Evolutionary conservation across 2,888 invertebrate genomes (phyloP).

Genomic region (Ramazzottius varieornatus): DNA sequence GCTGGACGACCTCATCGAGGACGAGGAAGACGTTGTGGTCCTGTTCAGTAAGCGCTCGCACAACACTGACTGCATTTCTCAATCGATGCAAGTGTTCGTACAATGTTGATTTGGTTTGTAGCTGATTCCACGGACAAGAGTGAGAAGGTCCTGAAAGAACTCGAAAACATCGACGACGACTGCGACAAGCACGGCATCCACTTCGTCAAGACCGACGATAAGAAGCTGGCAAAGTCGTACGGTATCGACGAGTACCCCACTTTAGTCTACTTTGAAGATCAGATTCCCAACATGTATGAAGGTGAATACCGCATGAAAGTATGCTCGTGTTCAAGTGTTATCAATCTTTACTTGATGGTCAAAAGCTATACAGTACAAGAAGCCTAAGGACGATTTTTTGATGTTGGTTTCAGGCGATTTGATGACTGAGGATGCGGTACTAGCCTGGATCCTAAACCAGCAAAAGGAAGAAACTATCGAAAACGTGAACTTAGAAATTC

Average conservation of each 20-base stretch:
- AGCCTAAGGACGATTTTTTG: too few relatives aligned
- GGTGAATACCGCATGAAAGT: slow-evolving; percentile 33
- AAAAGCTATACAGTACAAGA: too few relatives aligned
- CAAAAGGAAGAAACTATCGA: slow-evolving; percentile 72
- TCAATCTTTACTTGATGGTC: background rate
- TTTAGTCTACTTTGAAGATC: slow-evolving; percentile 73
- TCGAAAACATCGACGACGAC: slow-evolving; percentile 77
- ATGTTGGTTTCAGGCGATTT: slow-evolving; percentile 43
- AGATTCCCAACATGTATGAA: slow-evolving; percentile 69
- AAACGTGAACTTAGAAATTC: slow-evolving; percentile 52
- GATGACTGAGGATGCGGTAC: slow-evolving; percentile 47
- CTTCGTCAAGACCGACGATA: slow-evolving; percentile 71
- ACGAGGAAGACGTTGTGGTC: slow-evolving; percentile 58
- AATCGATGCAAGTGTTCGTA: background rate
- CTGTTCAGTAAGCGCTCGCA: slow-evolving; percentile 38
- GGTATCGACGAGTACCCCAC: slow-evolving; percentile 57
- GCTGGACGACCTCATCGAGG: slow-evolving; percentile 60
- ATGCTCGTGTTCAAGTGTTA: background rate
- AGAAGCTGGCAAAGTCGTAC: slow-evolving; percentile 51
- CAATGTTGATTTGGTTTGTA: background rate
- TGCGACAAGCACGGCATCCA: slow-evolving; percentile 71
- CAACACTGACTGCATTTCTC: background rate
- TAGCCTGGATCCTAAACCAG: slow-evolving; percentile 70
- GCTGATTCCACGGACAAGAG: slow-evolving; percentile 28
- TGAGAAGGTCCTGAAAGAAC: slow-evolving; percentile 52